Conservation (phyloP, 2,113 vertebrate genomes). For the Anser brachyrhynchus region DNA sequence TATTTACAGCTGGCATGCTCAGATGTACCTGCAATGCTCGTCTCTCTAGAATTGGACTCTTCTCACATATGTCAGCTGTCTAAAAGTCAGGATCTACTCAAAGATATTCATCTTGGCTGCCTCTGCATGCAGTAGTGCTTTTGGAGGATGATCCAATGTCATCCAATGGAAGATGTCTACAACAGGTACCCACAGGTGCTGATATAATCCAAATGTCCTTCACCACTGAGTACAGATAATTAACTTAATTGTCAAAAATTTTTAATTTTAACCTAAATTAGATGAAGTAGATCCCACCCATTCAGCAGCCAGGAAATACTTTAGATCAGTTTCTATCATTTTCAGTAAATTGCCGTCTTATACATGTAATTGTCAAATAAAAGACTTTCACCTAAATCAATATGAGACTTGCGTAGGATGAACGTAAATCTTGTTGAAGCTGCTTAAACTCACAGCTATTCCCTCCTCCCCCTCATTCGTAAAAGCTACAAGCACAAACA, state of each 20-base stretch:
- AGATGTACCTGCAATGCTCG: not conserved
- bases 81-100: not conserved
- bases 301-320: not conserved
- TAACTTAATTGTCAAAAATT: not conserved
- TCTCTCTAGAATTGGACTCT: not conserved
- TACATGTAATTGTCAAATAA: not conserved
- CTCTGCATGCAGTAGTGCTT: not conserved
- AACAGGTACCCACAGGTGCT: accelerated
- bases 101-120: not conserved
- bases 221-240: not conserved
- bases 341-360: not conserved
- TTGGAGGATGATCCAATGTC: not conserved
- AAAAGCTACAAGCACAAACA: not conserved
- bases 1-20: not conserved
- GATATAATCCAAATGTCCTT: not conserved
- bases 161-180: too few relatives aligned
- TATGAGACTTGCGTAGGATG: not conserved
- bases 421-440: not conserved
- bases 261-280: not conserved
- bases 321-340: not conserved
- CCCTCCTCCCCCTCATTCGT: not conserved
- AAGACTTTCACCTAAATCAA: not conserved
- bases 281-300: not conserved
- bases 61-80: not conserved
- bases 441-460: not conserved